Percentiles rank a stretch among this genome's conserved stretches.
Evolutionary conservation across 2,888 invertebrate species (phyloP).

Genomic region (Nomada hirtipes): DNA sequence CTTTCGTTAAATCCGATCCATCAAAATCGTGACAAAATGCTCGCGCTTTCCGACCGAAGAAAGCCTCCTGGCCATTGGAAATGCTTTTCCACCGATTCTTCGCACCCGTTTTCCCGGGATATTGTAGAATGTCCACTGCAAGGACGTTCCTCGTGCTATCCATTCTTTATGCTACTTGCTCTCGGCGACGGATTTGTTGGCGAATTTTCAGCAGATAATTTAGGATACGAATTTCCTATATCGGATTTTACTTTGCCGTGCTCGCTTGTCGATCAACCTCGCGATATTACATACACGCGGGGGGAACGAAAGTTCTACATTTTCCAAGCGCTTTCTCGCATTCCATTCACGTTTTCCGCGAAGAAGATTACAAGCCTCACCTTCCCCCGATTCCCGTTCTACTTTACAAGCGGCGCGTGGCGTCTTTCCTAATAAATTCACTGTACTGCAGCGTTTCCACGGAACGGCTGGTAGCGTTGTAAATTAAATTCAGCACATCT

Average conservation of each 20-base stretch:
- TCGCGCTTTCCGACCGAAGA: slow-evolving; percentile 28
- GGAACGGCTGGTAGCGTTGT: too few species aligned
- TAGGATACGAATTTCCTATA: background rate
- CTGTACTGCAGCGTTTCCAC: too few species aligned
- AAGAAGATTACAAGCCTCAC: too few species aligned
- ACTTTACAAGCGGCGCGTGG: too few species aligned
- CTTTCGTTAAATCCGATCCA: slow-evolving; percentile 56
- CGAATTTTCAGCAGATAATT: background rate
- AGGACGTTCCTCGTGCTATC: background rate
- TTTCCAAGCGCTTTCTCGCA: too few species aligned
- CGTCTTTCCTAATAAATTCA: too few species aligned
- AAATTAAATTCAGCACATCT: too few species aligned
- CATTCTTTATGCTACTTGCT: background rate
- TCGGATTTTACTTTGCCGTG: background rate
- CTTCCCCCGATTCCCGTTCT: too few species aligned
- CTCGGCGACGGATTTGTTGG: slow-evolving; percentile 3
- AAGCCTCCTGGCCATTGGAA: slow-evolving; percentile 1
- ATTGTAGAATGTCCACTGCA: background rate
- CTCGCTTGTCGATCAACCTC: too few species aligned
- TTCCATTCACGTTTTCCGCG: too few species aligned
- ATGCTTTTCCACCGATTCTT: background rate
- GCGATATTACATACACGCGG: too few species aligned
- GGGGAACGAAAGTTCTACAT: too few species aligned
- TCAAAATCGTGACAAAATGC: slow-evolving; percentile 51
- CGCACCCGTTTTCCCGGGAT: background rate